Evolutionary conservation across 2,113 vertebrate genomes (phyloP).

Genomic region (Oplegnathus fasciatus): DNA sequence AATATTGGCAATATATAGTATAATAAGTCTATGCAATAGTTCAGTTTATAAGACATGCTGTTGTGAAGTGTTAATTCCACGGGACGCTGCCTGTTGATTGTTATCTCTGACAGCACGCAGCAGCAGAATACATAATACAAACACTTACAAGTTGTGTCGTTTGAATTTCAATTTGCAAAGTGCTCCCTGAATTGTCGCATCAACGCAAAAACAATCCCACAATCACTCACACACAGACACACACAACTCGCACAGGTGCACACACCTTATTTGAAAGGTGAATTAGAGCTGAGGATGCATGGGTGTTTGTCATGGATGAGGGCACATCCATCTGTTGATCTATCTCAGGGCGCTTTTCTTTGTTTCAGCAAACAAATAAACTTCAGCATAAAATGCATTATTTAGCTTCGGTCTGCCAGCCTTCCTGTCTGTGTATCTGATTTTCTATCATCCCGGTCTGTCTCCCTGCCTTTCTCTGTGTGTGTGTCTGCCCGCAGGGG

Average conservation of each 20-base stretch:
- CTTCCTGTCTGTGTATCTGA: slow-evolving; percentile 28
- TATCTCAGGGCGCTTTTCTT: slow-evolving; percentile 14
- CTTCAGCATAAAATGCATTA: slow-evolving; percentile 43
- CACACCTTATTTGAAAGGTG: slow-evolving; percentile 47
- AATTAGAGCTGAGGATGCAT: slow-evolving; percentile 39
- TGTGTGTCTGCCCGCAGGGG: slow-evolving; percentile 83
- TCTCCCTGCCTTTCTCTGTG: slow-evolving; percentile 6
- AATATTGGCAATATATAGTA: slow-evolving; percentile 20
- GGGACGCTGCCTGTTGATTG: slow-evolving; percentile 36
- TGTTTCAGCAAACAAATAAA: slow-evolving; percentile 45
- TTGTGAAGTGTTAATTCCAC: slow-evolving; percentile 41
- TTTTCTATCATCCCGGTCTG: slow-evolving; percentile 27
- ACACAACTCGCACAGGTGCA: not conserved
- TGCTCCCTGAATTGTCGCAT: not conserved
- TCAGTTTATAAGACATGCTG: slow-evolving; percentile 8
- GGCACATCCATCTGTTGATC: slow-evolving; percentile 59
- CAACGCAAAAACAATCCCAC: not conserved
- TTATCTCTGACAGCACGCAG: slow-evolving; percentile 35
- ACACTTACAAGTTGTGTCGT: slow-evolving; percentile 27
- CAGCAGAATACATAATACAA: slow-evolving; percentile 53
- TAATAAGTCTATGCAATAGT: slow-evolving; percentile 29
- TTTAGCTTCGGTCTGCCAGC: slow-evolving; percentile 35
- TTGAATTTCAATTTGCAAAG: slow-evolving; percentile 53
- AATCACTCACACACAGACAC: not conserved
- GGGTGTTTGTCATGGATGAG: slow-evolving; percentile 45